A percentile compares a stretch with the other conserved stretches of the same genome.
These are phyloP conservation scores for Salvelinus namaycush DNA, from an alignment of 2,113 vertebrate species.

Conservation along the genomic window DNA sequence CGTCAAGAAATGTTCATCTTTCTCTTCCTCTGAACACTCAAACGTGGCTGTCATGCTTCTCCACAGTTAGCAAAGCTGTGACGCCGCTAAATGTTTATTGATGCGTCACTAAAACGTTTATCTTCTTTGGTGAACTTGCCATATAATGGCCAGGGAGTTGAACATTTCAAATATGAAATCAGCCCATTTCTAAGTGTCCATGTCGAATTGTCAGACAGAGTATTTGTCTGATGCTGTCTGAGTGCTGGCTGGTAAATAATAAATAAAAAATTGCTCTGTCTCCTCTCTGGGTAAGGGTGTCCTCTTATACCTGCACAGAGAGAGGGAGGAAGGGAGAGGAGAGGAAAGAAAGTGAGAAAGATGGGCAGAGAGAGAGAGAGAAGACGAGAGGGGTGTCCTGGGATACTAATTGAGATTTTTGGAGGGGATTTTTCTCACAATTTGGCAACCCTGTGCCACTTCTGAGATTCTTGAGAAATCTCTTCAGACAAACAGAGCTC, in stretches of 20 bases:
- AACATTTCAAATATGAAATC: conserved; percentile 41
- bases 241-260: conserved; percentile 26
- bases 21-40: conserved; percentile 19
- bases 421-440: background rate
- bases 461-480: background rate
- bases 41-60: conserved; percentile 47
- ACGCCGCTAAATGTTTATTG: background rate
- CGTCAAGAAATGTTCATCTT: background rate
- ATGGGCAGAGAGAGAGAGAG: background rate
- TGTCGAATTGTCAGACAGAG: conserved; percentile 55
- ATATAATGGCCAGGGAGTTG: conserved; percentile 21
- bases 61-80: conserved; percentile 49
- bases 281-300: conserved; percentile 38
- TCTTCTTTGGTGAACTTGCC: conserved; percentile 31
- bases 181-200: conserved; percentile 54
- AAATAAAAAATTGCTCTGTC: conserved; percentile 35
- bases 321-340: too few relatives aligned
- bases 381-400: background rate
- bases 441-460: conserved; percentile 5
- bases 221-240: conserved; percentile 19
- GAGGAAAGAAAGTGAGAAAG: conserved; percentile 4
- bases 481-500: conserved; percentile 11
- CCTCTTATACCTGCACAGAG: conserved; percentile 25
- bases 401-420: background rate
- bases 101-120: conserved; percentile 24